These are phyloP conservation scores for Apis dorsata DNA, from an alignment of 1,140 invertebrate genomes.

Conservation along the genomic window DNA sequence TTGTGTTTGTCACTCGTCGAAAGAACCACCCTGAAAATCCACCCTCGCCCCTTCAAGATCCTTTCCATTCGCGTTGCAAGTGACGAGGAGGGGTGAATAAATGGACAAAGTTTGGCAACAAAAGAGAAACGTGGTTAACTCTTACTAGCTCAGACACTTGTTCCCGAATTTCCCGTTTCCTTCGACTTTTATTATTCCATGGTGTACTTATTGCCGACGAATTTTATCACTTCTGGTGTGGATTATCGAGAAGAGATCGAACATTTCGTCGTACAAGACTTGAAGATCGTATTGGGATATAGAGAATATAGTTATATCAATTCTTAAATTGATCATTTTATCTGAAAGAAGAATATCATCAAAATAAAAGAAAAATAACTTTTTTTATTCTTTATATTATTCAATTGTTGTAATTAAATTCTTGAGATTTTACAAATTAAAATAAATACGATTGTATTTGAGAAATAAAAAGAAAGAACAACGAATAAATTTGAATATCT, in stretches of 20 bases:
- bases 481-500: too few species aligned
- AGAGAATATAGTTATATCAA: too few species aligned
- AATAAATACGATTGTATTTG: too few species aligned
- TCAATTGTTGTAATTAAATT: too few species aligned
- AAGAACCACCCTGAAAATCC: constrained; percentile 42
- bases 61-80: constrained; percentile 11
- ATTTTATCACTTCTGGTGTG: neutral
- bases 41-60: neutral
- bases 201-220: neutral
- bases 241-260: neutral
- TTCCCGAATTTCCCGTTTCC: constrained; percentile 23
- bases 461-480: too few species aligned
- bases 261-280: neutral
- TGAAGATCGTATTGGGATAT: too few species aligned
- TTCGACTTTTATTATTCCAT: constrained; percentile 25
- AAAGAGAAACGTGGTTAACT: constrained; percentile 34
- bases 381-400: too few species aligned
- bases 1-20: constrained; percentile 37
- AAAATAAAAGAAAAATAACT: too few species aligned
- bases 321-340: too few species aligned
- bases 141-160: constrained; percentile 7
- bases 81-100: constrained; percentile 58
- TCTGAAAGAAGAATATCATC: too few species aligned
- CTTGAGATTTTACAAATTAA: too few species aligned
- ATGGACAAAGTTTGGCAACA: constrained; percentile 58